Percentiles rank a stretch among this genome's conserved stretches.
phyloP scores from a whole-genome alignment of 2,888 invertebrate genomes.

The Phania funesta region DNA sequence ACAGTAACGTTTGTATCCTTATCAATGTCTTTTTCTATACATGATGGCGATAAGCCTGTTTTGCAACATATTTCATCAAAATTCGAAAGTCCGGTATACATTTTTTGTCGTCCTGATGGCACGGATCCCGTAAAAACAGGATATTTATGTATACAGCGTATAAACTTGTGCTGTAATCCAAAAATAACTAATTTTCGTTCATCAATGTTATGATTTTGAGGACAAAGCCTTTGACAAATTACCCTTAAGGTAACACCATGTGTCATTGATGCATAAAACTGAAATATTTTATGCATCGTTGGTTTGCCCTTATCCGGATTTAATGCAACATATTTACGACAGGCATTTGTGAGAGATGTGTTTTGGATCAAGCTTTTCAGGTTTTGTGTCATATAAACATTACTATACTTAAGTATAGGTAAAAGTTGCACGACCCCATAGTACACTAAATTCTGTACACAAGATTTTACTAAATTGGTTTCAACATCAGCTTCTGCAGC shows the following conservation, averaged over 20 bases:
- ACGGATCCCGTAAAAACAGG: conserved; percentile 81
- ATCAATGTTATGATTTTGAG: conserved; percentile 81
- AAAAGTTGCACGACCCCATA: conserved; percentile 87
- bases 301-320: conserved; percentile 76
- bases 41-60: conserved; percentile 87
- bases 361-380: conserved; percentile 86
- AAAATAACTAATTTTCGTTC: conserved; percentile 82
- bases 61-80: conserved; percentile 95
- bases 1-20: conserved; percentile 90
- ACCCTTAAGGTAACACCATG: conserved; percentile 87
- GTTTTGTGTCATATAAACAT: conserved; percentile 90
- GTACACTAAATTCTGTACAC: conserved; percentile 94
- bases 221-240: conserved; percentile 85
- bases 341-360: conserved; percentile 85
- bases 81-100: conserved; percentile 90
- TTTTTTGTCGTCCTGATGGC: conserved; percentile 82
- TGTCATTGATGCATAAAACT: conserved; percentile 85
- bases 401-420: conserved; percentile 91
- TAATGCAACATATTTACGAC: conserved; percentile 81
- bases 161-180: conserved; percentile 83
- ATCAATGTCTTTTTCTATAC: conserved; percentile 91
- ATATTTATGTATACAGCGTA: conserved; percentile 83
- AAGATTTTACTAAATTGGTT: conserved; percentile 95
- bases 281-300: conserved; percentile 78
- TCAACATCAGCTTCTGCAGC: conserved; percentile 95